Percentiles rank a stretch among this genome's conserved stretches.
These are phyloP conservation scores for Arothron firmamentum DNA, from an alignment of 2,113 vertebrate genomes.

Conservation along the genomic window DNA sequence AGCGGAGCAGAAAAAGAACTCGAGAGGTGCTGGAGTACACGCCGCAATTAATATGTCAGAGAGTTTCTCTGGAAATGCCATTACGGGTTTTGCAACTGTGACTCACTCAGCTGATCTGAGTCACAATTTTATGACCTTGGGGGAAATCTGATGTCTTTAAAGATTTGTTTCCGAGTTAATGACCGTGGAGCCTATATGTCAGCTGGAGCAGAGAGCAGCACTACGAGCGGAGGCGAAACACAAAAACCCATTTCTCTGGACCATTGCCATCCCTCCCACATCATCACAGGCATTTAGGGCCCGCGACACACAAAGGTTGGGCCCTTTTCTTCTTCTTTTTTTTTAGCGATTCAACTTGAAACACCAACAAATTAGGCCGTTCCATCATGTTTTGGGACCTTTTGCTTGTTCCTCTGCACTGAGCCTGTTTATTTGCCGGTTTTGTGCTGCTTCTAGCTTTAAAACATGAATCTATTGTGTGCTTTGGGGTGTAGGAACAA, in stretches of 20 bases:
- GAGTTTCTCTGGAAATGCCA: slow-evolving; percentile 36
- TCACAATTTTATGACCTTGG: slow-evolving; percentile 32
- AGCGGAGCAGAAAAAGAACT: slow-evolving; percentile 10
- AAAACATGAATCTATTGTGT: slow-evolving; percentile 57
- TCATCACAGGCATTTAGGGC: slow-evolving; percentile 30
- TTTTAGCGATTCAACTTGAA: slow-evolving; percentile 46
- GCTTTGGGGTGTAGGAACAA: slow-evolving; percentile 51
- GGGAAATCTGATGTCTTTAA: slow-evolving; percentile 26
- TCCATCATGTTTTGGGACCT: slow-evolving; percentile 32
- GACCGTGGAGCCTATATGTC: slow-evolving; percentile 9
- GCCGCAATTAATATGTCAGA: slow-evolving; percentile 26
- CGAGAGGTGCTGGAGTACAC: slow-evolving; percentile 3
- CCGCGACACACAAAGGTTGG: slow-evolving; percentile 44
- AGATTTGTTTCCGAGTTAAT: slow-evolving; percentile 14
- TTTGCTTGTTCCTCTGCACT: slow-evolving; percentile 24
- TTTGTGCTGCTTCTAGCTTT: slow-evolving; percentile 24
- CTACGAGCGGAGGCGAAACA: not conserved
- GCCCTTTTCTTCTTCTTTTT: slow-evolving; percentile 41
- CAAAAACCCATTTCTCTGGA: slow-evolving; percentile 7
- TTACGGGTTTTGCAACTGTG: slow-evolving; percentile 23
- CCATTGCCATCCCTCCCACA: slow-evolving; percentile 12
- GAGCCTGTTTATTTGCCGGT: slow-evolving; percentile 35
- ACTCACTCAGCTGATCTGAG: slow-evolving; percentile 37
- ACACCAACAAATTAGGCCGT: slow-evolving; percentile 40
- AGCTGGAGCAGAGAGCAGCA: slow-evolving; percentile 4